A percentile compares a stretch with the other conserved stretches of the same genome.
Conservation (phyloP, 2,113 vertebrate genomes). For the Saccopteryx leptura region DNA sequence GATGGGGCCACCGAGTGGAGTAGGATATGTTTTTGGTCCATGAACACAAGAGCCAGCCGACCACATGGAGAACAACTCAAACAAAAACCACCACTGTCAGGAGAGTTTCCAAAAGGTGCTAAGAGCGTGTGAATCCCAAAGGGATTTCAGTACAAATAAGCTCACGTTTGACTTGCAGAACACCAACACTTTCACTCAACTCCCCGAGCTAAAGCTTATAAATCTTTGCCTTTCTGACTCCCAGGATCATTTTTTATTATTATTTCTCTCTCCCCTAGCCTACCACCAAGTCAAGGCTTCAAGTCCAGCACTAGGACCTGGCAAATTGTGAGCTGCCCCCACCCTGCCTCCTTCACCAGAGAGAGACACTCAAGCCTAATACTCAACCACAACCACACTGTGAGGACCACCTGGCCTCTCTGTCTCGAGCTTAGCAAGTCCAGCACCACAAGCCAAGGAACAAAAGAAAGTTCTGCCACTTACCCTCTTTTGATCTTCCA, state of each 20-base stretch:
- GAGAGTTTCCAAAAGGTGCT: constrained; percentile 46
- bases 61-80: constrained; percentile 54
- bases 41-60: constrained; percentile 65
- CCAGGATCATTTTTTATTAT: not conserved
- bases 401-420: constrained; percentile 24
- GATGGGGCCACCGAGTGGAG: constrained; percentile 43
- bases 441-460: constrained; percentile 38
- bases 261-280: constrained; percentile 41
- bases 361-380: not conserved
- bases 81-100: constrained; percentile 44
- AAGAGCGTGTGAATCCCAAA: constrained; percentile 6
- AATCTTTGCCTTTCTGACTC: constrained; percentile 3
- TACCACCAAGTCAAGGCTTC: constrained; percentile 50
- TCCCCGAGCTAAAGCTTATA: not conserved
- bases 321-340: not conserved
- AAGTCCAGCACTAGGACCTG: not conserved
- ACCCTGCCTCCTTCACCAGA: not conserved
- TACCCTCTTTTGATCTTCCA: constrained; percentile 99
- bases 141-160: not conserved
- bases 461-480: constrained; percentile 84
- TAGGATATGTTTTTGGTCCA: constrained; percentile 56
- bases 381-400: not conserved
- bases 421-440: constrained; percentile 61
- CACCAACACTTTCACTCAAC: not conserved
- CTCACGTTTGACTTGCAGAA: not conserved